Base-by-base conservation (phyloP, 2,888 invertebrate genomes). In the Hirtodrosophila histrioides region DNA sequence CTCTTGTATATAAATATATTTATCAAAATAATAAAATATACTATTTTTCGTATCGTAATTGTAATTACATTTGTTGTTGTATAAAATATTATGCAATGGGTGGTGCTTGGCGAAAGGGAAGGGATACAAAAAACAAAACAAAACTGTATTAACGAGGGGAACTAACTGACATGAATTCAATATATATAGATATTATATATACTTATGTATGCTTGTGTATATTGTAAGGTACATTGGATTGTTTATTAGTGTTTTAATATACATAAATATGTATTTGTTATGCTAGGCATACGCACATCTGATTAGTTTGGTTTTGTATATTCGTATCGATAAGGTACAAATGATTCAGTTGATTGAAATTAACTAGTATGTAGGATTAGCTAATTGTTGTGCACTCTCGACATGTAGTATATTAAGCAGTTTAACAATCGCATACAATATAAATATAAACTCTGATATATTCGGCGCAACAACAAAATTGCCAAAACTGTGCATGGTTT, bases 11-110 rank as follows among this genome's bases (percentile, higher is more conserved):
- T 75, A 86, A 68, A 86, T 84, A 86, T 78, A 55, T 85, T 63
- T 82, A 82, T 85, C 85, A 82, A 86, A 84, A 84, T 85, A 86
- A 84, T 82, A 81, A 86, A 77, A 79, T 60, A 75, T 61, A 62
- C 48, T 68, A 61, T 72, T 46, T 72, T 46, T 61, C 24, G 17
- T 70, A 70, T 67, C 27, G 57, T 72, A 35, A 64, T 50, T 45
- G 51, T 58, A 65, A 66, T 67, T 80, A 70, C 78, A 69, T 74
- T 44, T 37, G 48, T 60, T 73, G 46, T 72, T 58, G 63, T 72
- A 75, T 78, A 82, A 79, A 79, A 86, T 67, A 83, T 55, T 69
- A 46, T 69, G 73, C 64, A 43, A 40, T 64, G 56, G 48, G 36
- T 61, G 55, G 60, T 60, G 78, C 69, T 55, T 57, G 57, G 63